A percentile compares a stretch with the other conserved stretches of the same genome.
Evolutionary conservation across 1,140 invertebrate genomes (phyloP).

Genomic region (Octopus sinensis): DNA sequence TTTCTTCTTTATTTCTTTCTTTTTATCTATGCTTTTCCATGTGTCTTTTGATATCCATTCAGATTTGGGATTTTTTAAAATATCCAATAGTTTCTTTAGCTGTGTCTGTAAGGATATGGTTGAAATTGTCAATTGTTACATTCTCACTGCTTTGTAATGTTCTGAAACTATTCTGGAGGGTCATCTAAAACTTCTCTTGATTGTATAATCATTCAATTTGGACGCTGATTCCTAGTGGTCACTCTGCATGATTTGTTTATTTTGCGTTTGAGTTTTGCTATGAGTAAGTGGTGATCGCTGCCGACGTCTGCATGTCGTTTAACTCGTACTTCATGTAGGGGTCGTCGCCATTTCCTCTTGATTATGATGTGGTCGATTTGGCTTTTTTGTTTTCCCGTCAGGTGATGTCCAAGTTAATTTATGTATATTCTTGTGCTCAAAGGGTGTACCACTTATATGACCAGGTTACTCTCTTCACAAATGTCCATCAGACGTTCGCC

Average conservation of each 20-base stretch:
- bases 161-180: too few relatives aligned
- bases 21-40: too few relatives aligned
- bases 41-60: too few relatives aligned
- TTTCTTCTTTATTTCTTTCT: too few relatives aligned
- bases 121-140: too few relatives aligned
- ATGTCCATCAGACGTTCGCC: slow-evolving; percentile 18
- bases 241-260: not conserved
- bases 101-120: too few relatives aligned
- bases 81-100: too few relatives aligned
- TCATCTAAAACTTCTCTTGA: too few relatives aligned
- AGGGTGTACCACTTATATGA: slow-evolving; percentile 26
- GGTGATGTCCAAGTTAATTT: slow-evolving; percentile 31
- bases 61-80: too few relatives aligned
- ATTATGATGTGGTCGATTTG: slow-evolving; percentile 33
- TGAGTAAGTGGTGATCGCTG: slow-evolving; percentile 28
- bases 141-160: too few relatives aligned
- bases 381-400: slow-evolving; percentile 25
- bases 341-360: slow-evolving; percentile 25
- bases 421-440: slow-evolving; percentile 30
- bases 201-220: too few relatives aligned
- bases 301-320: slow-evolving; percentile 23
- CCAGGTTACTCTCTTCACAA: slow-evolving; percentile 26
- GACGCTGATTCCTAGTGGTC: too few relatives aligned
- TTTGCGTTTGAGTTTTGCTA: slow-evolving; percentile 23
- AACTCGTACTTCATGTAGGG: slow-evolving; percentile 24